phyloP scores from a whole-genome alignment of 2,888 invertebrate species.

The Trachelus stipa region DNA sequence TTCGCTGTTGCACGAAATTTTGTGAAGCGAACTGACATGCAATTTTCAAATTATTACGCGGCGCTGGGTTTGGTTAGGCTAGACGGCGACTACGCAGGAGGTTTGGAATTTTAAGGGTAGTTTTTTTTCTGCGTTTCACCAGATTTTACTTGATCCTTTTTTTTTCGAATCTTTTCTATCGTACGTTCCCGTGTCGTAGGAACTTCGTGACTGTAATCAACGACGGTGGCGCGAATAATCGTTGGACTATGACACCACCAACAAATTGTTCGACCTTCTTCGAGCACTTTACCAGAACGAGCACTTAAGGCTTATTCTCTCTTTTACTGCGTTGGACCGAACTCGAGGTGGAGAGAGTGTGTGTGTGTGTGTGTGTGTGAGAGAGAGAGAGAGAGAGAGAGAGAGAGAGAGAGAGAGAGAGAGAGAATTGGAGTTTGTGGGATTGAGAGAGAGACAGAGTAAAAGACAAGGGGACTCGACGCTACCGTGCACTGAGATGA shows the following conservation, averaged over 20 bases:
- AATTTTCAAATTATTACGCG: background rate
- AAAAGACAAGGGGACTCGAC: no score
- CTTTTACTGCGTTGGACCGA: background rate
- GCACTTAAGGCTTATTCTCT: slow-evolving; percentile 24
- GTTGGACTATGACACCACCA: slow-evolving; percentile 23
- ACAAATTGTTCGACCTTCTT: slow-evolving; percentile 31
- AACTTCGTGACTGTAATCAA: background rate
- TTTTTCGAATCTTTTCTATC: no score
- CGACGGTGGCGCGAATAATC: slow-evolving; percentile 29
- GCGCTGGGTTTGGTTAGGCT: background rate
- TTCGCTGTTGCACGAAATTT: background rate
- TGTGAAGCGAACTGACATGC: background rate
- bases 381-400: no score
- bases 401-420: no score
- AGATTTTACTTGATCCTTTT: no score
- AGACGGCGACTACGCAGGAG: no score
- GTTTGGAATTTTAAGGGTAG: background rate
- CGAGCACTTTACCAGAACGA: slow-evolving; percentile 24
- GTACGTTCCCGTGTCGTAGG: no score
- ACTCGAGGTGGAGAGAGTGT: background rate
- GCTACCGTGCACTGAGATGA: background rate
- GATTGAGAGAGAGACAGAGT: no score
- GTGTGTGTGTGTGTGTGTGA: no score
- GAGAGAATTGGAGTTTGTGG: no score
- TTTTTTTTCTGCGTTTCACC: no score